A percentile compares a stretch with the other conserved stretches of the same genome.
These are phyloP conservation scores for Stegodyphus dumicola DNA, from an alignment of 1,140 invertebrate genomes.

Conservation along the genomic window DNA sequence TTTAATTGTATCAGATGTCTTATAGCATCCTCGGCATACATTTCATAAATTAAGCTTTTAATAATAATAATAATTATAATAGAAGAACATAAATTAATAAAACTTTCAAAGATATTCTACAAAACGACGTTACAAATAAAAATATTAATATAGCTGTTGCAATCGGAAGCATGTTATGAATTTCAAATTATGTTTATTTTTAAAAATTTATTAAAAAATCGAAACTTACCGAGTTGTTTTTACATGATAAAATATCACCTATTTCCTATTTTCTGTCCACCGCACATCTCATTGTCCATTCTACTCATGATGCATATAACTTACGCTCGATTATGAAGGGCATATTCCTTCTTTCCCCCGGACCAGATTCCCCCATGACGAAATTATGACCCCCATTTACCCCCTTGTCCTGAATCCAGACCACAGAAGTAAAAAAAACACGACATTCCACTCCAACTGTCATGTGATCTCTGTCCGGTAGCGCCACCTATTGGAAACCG, in stretches of 20 bases:
- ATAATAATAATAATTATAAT: too few relatives aligned
- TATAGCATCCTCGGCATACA: too few relatives aligned
- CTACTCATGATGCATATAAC: not conserved
- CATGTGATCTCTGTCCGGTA: constrained; percentile 39
- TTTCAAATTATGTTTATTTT: not conserved
- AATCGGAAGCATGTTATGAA: not conserved
- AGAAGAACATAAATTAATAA: too few relatives aligned
- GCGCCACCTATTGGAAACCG: constrained; percentile 18
- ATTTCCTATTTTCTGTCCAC: not conserved
- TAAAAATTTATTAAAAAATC: too few relatives aligned
- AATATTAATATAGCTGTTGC: not conserved
- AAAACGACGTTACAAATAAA: too few relatives aligned
- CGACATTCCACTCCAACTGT: constrained; percentile 23
- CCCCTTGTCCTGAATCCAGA: constrained; percentile 12
- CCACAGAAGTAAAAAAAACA: constrained; percentile 16
- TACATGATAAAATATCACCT: too few relatives aligned
- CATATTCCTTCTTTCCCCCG: not conserved
- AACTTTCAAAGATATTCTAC: too few relatives aligned
- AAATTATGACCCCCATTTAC: constrained; percentile 18
- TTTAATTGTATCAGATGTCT: too few relatives aligned
- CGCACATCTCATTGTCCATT: not conserved
- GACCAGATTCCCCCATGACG: not conserved
- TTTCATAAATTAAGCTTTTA: too few relatives aligned
- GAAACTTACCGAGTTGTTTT: too few relatives aligned
- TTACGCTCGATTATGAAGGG: not conserved